Percentiles rank a stretch among this genome's conserved stretches.
These are phyloP conservation scores for Scaptomyza pallida DNA, from an alignment of 1,140 invertebrate species.

Conservation along the genomic window DNA sequence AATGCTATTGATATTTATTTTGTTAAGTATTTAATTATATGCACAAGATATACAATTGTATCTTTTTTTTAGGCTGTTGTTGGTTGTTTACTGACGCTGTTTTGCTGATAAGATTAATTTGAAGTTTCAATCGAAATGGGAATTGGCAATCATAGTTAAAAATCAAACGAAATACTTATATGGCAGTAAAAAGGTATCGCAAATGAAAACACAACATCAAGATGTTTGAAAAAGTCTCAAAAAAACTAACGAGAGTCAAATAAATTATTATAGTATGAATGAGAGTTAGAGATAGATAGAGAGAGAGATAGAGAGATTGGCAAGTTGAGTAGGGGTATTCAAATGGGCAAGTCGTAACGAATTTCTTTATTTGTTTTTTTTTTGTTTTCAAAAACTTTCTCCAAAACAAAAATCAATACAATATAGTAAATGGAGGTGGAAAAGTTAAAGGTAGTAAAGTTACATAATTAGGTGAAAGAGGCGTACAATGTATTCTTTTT, in stretches of 20 bases:
- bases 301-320: slow-evolving; percentile 9
- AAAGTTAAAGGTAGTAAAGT: slow-evolving; percentile 39
- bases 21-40: slow-evolving; percentile 5
- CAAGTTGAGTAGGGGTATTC: slow-evolving; percentile 17
- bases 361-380: background rate
- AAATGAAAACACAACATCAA: slow-evolving; percentile 83
- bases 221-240: slow-evolving; percentile 78
- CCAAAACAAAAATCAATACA: slow-evolving; percentile 15
- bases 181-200: slow-evolving; percentile 52
- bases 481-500: slow-evolving; percentile 61
- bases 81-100: slow-evolving; percentile 33
- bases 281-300: slow-evolving; percentile 4
- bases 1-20: slow-evolving; percentile 3
- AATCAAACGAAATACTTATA: slow-evolving; percentile 67
- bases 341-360: slow-evolving; percentile 26
- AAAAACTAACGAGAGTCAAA: slow-evolving; percentile 69
- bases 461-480: slow-evolving; percentile 53
- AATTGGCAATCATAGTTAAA: slow-evolving; percentile 55
- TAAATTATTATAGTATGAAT: slow-evolving; percentile 61
- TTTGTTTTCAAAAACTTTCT: slow-evolving; percentile 13
- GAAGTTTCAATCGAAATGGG: slow-evolving; percentile 45
- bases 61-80: slow-evolving; percentile 4
- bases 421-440: slow-evolving; percentile 31
- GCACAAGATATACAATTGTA: background rate
- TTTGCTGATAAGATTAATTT: slow-evolving; percentile 12